These are phyloP conservation scores for Diarsia mendica DNA, from an alignment of 2,888 invertebrate species.

Conservation along the genomic window DNA sequence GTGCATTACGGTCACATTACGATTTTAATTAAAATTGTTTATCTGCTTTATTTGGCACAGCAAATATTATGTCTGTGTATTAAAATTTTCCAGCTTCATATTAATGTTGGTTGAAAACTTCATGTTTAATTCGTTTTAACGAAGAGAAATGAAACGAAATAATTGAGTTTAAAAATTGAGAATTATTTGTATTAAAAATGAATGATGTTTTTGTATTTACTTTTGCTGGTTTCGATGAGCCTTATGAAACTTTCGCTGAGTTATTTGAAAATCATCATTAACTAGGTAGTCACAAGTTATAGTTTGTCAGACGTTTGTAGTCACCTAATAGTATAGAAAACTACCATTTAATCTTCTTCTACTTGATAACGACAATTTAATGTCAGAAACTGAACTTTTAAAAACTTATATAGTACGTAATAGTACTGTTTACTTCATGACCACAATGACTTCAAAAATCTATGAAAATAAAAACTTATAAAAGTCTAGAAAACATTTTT, in stretches of 20 bases:
- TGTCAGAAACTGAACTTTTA: no score
- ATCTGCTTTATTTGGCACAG: conserved; percentile 1
- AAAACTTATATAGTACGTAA: neutral
- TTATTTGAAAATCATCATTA: neutral
- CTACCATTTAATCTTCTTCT: neutral
- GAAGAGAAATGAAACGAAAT: neutral
- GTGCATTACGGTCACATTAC: conserved; percentile 31
- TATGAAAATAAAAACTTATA: neutral
- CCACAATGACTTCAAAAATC: no score
- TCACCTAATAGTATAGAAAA: neutral
- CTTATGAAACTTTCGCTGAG: neutral
- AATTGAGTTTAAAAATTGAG: neutral
- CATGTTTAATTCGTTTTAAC: neutral
- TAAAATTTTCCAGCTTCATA: neutral
- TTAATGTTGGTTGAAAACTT: neutral
- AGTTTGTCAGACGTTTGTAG: neutral
- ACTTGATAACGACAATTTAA: no score
- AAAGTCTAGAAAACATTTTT: neutral
- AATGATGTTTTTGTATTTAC: neutral
- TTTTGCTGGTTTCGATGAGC: neutral
- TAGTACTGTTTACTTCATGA: neutral
- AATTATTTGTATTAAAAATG: neutral
- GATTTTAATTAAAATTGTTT: conserved; percentile 40
- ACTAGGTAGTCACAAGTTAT: no score
- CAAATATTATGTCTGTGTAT: neutral